phyloP scores from a whole-genome alignment of 1,140 invertebrate species.

The Sesamia nonagrioides region DNA sequence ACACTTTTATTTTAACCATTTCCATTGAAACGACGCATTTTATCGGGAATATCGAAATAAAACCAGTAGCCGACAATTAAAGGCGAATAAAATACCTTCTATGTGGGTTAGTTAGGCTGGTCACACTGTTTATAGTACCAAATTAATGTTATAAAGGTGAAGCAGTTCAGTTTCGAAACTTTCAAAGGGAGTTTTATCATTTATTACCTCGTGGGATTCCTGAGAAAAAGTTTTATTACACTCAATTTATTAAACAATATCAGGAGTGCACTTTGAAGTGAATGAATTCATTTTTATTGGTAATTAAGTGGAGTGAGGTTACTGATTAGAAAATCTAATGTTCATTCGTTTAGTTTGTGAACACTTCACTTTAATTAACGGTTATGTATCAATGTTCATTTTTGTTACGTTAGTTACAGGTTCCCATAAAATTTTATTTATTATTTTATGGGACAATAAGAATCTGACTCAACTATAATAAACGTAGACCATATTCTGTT shows the following conservation, averaged over 20 bases:
- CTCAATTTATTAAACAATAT: neutral
- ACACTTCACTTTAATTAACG: neutral
- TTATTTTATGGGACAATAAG: neutral
- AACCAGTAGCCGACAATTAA: slow-evolving; percentile 34
- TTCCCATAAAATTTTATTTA: neutral
- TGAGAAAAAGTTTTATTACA: neutral
- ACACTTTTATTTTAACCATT: slow-evolving; percentile 30
- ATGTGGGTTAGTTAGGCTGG: neutral
- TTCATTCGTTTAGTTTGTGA: neutral
- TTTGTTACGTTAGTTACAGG: neutral
- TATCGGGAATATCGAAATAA: slow-evolving; percentile 29
- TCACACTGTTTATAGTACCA: slow-evolving; percentile 17
- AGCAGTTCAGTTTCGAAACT: neutral
- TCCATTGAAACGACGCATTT: slow-evolving; percentile 31
- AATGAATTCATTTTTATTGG: slow-evolving; percentile 10
- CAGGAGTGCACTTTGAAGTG: neutral
- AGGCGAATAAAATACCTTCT: neutral
- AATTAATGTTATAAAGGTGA: slow-evolving; percentile 29
- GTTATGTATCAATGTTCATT: neutral
- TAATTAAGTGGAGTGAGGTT: neutral
- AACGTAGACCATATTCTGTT: no score
- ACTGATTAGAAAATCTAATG: neutral
- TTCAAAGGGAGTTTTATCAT: neutral
- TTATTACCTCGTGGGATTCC: neutral
- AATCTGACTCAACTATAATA: no score